phyloP scores from a whole-genome alignment of 2,797 vertebrate species.

The Chelmon rostratus region DNA sequence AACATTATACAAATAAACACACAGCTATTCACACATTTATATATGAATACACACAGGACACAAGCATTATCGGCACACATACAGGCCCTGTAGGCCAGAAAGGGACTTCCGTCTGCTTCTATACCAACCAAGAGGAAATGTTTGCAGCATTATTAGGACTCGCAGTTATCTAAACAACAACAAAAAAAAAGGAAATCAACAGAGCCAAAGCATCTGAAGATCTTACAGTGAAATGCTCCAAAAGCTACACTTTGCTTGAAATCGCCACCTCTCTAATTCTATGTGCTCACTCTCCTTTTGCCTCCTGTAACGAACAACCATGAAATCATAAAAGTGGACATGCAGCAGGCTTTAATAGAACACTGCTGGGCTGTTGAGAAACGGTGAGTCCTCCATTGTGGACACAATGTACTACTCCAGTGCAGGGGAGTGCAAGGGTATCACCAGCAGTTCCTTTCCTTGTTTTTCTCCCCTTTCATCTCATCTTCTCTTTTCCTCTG shows the following conservation, averaged over 20 bases:
- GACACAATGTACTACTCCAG: constrained; percentile 26
- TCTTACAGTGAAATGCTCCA: constrained; percentile 68
- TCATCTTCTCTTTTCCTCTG: constrained; percentile 41
- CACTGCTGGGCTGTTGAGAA: constrained; percentile 54
- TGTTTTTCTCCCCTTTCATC: constrained; percentile 42
- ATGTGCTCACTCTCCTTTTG: constrained; percentile 47
- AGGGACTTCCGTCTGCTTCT: constrained; percentile 43
- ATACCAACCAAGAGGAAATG: constrained; percentile 58
- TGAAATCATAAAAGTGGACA: constrained; percentile 49
- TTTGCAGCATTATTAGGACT: constrained; percentile 79
- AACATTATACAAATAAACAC: constrained; percentile 51
- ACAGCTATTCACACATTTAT: constrained; percentile 49
- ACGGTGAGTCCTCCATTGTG: constrained; percentile 29
- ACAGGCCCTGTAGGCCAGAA: constrained; percentile 56
- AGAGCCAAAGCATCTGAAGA: constrained; percentile 52
- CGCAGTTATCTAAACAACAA: constrained; percentile 43
- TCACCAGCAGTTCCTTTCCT: constrained; percentile 48
- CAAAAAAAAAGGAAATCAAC: constrained; percentile 46
- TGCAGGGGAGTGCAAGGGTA: constrained; percentile 30
- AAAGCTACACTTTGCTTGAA: constrained; percentile 53
- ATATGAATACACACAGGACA: constrained; percentile 38
- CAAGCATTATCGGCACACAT: constrained; percentile 42
- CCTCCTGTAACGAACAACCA: constrained; percentile 41
- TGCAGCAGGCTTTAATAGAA: constrained; percentile 37
- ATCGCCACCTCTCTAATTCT: constrained; percentile 24